Evolutionary conservation across 2,888 invertebrate species (phyloP), one percentile per base, ranked within the genome.

Genomic region (Macrosoma leucophasiata): DNA sequence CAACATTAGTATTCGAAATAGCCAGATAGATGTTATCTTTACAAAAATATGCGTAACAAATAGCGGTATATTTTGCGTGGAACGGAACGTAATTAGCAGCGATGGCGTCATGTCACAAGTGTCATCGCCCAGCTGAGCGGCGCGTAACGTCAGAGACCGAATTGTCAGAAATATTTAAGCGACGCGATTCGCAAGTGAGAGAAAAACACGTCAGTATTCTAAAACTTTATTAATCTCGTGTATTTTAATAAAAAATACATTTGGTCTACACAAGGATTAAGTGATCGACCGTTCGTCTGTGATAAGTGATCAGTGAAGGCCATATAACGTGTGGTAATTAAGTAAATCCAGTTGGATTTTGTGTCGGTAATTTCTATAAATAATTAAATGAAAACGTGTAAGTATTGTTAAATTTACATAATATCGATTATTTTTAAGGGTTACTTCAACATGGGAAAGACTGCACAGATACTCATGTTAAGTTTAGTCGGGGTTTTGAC

Each of bases 181-280:
- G 27, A 15, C 36, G 22, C 53, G 50, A 28, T 31, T 30, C 36
- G 59, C 76, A 61, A 74, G 63, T 75, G 43, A 39, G 44, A 59
- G 46, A 46, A 46, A 56, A 63, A 73, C 79, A 79, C 78, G 78
- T 79, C 78, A 78, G 75, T 71, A 55, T 55, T 60, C 58, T 43
- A 41, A 17, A 29, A 39, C 39, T 55, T 52, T 54, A 56, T 34
- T 50, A 56, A 36, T 46, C n/a, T n/a, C n/a, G n/a, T n/a, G n/a
- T n/a, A n/a, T n/a, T n/a, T n/a, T n/a, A n/a, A n/a, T n/a, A n/a
- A n/a, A n/a, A n/a, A n/a, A n/a, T n/a, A n/a, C n/a, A n/a, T n/a
- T n/a, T n/a, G n/a, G n/a, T n/a, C n/a, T n/a, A n/a, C n/a, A n/a
- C n/a, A n/a, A n/a, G n/a, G n/a, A n/a, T n/a, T n/a, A n/a, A n/a